Base-by-base conservation (phyloP, 2,888 invertebrate genomes). In the Trissoscelio sp. region DNA sequence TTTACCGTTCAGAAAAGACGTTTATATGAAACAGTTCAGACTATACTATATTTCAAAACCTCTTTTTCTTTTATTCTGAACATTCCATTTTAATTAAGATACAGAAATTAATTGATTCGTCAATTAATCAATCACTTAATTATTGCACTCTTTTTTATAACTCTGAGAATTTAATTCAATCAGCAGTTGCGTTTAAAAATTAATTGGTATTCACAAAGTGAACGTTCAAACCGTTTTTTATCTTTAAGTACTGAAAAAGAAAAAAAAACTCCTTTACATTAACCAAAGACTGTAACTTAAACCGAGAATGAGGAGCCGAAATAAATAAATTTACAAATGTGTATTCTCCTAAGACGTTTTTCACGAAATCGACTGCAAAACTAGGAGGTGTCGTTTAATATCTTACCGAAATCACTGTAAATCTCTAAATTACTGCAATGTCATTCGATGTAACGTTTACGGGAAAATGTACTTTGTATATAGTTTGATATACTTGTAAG, bases 391-490 rank as follows among this genome's bases (percentile, higher is more conserved):
- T 66, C 18, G 14, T 53, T 20, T 14, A 39, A 53, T 24, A 53
- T 46, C 60, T 28, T 46, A 31, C 16, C 16, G 20, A 34, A 64
- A 64, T 64, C 37, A 39, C 24, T 53, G 53, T 66, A 22, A 53
- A 66, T 51, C 53, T 24, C 11, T 53, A 37, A 66, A 28, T 28
- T 28, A 42, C 16, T 34, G 39, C 16, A 9, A 44, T 62, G 31
- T 46, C 46, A 34, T 46, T 44, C 3, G 20, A 34, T 62, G 62
- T 62, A 62, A 62, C 46, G 46, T 53, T 39, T 16, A 51, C 39
- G 24, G 51, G 7, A 53, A n/a, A 66, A 51, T 51, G 22, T 39
- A 66, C 39, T 66, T 66, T 66, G 66, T 66, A 66, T 39, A 66
- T 48, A 66, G 16, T 51, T 53, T 66, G 66, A 60, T 60, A 60